Conservation (phyloP, 1,140 invertebrate species). For the Leptinotarsa undecemlineata region DNA sequence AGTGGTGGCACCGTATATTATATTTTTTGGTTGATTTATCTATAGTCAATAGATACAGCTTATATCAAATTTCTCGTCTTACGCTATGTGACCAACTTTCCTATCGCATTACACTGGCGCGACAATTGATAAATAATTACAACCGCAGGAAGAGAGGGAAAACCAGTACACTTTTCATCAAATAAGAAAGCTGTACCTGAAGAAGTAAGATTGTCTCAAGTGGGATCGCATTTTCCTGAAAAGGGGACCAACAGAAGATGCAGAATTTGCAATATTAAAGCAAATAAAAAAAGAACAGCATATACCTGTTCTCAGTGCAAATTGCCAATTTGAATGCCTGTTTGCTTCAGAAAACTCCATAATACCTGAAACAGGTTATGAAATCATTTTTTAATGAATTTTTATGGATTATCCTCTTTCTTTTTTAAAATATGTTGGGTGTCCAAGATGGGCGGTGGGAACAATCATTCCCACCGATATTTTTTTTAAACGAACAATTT, state of each 20-base stretch:
- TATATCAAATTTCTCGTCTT: too few species aligned
- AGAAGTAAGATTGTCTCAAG: neutral
- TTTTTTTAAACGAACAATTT: too few species aligned
- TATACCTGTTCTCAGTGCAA: neutral
- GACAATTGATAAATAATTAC: neutral
- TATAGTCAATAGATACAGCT: too few species aligned
- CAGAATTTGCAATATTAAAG: neutral
- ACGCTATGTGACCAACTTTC: too few species aligned
- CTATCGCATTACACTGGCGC: too few species aligned
- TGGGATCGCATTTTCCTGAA: neutral
- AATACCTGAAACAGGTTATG: neutral
- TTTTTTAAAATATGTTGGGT: neutral
- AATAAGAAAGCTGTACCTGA: neutral
- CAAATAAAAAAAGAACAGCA: neutral
- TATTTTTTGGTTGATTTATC: too few species aligned
- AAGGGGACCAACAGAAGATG: neutral
- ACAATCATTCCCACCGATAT: neutral
- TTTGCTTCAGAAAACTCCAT: neutral
- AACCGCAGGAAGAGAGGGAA: neutral
- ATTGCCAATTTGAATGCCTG: neutral
- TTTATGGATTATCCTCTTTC: neutral
- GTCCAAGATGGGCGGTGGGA: neutral
- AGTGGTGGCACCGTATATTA: neutral
- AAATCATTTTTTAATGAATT: neutral
- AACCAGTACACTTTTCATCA: neutral